phyloP scores from a whole-genome alignment of 2,797 vertebrate species.

The Acipenser oxyrinchus region DNA sequence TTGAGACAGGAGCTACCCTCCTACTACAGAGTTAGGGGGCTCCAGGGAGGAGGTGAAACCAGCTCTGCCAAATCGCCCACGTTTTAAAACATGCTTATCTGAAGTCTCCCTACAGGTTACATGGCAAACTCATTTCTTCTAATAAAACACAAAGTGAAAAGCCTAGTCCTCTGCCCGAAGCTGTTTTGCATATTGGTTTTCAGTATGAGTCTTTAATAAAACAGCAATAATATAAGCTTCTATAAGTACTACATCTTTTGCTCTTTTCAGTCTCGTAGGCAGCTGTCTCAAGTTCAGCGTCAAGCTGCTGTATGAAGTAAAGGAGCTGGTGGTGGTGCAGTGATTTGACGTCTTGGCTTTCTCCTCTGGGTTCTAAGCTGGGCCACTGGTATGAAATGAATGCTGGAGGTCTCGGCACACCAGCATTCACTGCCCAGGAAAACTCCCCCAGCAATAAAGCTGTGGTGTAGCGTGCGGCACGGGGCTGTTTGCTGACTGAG shows the following conservation, averaged over 20 bases:
- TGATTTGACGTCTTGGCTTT: too few relatives aligned
- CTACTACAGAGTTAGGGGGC: background rate
- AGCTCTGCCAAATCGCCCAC: constrained; percentile 9
- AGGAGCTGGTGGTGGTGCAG: too few relatives aligned
- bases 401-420: too few relatives aligned
- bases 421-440: too few relatives aligned
- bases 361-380: too few relatives aligned
- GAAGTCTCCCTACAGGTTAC: constrained; percentile 24
- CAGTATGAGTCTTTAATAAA: background rate
- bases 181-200: background rate
- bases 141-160: constrained; percentile 22
- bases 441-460: too few relatives aligned
- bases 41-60: constrained; percentile 14
- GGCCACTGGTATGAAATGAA: too few relatives aligned
- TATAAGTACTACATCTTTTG: constrained; percentile 28
- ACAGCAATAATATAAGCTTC: background rate
- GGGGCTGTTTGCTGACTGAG: too few relatives aligned
- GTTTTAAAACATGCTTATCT: constrained; percentile 22
- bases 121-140: constrained; percentile 4
- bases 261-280: constrained; percentile 12
- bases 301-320: too few relatives aligned
- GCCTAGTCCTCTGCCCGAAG: background rate
- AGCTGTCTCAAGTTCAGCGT: too few relatives aligned
- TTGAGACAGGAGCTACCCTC: constrained; percentile 23
- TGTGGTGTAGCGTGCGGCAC: too few relatives aligned